Base-by-base conservation (phyloP, 37 sponge, comb jelly and placozoan species). In the Ephydatia muelleri region DNA sequence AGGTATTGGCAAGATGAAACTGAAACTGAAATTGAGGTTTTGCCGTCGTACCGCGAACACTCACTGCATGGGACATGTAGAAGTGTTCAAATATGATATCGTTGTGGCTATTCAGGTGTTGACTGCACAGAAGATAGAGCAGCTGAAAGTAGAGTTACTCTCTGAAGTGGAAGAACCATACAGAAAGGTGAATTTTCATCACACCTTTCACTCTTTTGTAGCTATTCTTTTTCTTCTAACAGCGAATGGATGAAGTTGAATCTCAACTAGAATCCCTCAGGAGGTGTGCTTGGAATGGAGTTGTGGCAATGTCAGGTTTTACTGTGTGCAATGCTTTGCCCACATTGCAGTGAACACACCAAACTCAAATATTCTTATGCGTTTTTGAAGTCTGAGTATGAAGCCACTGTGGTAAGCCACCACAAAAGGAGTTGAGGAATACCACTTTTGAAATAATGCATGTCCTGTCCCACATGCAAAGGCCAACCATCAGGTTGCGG, bases 281-380 rank as follows among this genome's bases (percentile, higher is more conserved):
- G 30, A 81, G 81, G 90, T 90, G 35, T 23, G 68, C 22, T 5
- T 22, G 66, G 27, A 19, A 34, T 34, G 47, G 47, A 43, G 47
- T 4, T 8, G 47, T 43, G 47, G 47, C 8, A 4, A 43, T 43
- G 47, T 8, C 47, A 11, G 8, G 6, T 43, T 43, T 43, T n/a
- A n/a, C n/a, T n/a, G n/a, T n/a, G n/a, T n/a, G n/a, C n/a, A n/a
- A 6, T 66, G 31, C 34, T 33, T 68, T 9, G 32, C 40, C 23
- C 32, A 22, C 22, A 83, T 23, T 80, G 68, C 43, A 90, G 87
- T 83, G 91, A 91, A 31, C 72, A 83, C 64, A 91, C 70, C 38
- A 79, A 87, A 70, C 40, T 91, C 48, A 86, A 75, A 75, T 91
- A 91, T 70, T 68, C 77, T 69, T 83, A 91, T 68, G 67, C 87